Evolutionary conservation across 2,797 vertebrate genomes (phyloP).

Genomic region (Cossypha dichroa): DNA sequence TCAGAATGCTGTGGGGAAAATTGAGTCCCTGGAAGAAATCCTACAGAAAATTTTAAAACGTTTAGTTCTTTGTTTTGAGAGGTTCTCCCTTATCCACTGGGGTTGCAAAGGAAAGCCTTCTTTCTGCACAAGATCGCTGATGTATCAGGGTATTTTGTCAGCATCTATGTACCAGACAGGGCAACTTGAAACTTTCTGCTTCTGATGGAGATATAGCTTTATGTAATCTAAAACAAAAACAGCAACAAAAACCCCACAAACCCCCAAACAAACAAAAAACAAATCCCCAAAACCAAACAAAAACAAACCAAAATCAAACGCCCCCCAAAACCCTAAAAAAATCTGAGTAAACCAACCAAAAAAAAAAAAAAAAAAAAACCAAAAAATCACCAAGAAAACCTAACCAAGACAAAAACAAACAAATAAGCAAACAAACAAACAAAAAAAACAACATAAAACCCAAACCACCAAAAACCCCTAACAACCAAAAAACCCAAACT

Average conservation of each 20-base stretch:
- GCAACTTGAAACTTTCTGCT: neutral
- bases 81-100: neutral
- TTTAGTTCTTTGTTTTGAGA: neutral
- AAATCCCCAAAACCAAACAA: neutral
- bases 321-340: neutral
- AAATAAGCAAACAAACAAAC: too few species aligned
- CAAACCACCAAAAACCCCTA: too few species aligned
- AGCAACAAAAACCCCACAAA: neutral
- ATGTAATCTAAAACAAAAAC: neutral
- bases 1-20: fast-evolving
- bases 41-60: neutral
- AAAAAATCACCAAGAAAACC: too few species aligned
- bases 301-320: neutral
- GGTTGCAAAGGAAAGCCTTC: neutral
- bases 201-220: neutral
- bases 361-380: too few species aligned
- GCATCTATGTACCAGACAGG: neutral
- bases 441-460: too few species aligned
- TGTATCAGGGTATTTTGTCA: neutral
- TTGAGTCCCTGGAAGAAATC: neutral
- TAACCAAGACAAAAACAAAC: too few species aligned
- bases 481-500: too few species aligned
- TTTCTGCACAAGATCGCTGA: neutral
- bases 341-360: neutral
- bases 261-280: neutral